A percentile compares a stretch with the other conserved stretches of the same genome.
Conservation (phyloP, 2,888 invertebrate genomes). For the Melinopterus prodromus region DNA sequence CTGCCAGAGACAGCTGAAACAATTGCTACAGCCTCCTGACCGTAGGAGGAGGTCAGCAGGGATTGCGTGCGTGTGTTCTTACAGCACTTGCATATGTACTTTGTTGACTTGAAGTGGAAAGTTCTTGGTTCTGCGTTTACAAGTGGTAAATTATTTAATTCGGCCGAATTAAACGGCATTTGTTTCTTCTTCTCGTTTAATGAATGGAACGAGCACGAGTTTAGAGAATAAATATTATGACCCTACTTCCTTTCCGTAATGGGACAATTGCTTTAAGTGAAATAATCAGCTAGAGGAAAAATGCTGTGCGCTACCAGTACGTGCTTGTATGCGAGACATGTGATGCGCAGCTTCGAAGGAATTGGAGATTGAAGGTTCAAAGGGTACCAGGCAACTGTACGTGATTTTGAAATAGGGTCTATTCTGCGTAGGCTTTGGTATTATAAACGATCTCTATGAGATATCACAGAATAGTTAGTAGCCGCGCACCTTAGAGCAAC, state of each 20-base stretch:
- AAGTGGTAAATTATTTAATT: conserved; percentile 50
- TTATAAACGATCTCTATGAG: too few species aligned
- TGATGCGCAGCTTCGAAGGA: not conserved
- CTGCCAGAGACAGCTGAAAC: too few species aligned
- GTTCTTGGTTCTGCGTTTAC: too few species aligned
- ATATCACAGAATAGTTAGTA: too few species aligned
- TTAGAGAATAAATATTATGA: conserved; percentile 58
- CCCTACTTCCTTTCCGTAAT: conserved; percentile 57
- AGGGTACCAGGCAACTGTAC: not conserved
- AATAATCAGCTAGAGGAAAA: conserved; percentile 39
- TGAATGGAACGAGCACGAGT: conserved; percentile 58
- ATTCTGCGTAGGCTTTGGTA: too few species aligned
- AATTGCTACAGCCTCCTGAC: too few species aligned
- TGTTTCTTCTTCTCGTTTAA: conserved; percentile 46
- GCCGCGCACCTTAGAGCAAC: too few species aligned
- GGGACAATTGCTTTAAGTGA: conserved; percentile 46
- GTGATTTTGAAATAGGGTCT: not conserved
- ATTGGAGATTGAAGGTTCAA: not conserved
- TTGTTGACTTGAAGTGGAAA: too few species aligned
- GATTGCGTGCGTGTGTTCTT: too few species aligned
- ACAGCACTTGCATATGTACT: too few species aligned
- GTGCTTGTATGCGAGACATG: not conserved
- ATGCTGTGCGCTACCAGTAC: not conserved
- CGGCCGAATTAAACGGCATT: conserved; percentile 56
- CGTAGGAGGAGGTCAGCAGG: too few species aligned